These are phyloP conservation scores for Zaprionus vittiger DNA, from an alignment of 1,140 invertebrate genomes.

Conservation along the genomic window DNA sequence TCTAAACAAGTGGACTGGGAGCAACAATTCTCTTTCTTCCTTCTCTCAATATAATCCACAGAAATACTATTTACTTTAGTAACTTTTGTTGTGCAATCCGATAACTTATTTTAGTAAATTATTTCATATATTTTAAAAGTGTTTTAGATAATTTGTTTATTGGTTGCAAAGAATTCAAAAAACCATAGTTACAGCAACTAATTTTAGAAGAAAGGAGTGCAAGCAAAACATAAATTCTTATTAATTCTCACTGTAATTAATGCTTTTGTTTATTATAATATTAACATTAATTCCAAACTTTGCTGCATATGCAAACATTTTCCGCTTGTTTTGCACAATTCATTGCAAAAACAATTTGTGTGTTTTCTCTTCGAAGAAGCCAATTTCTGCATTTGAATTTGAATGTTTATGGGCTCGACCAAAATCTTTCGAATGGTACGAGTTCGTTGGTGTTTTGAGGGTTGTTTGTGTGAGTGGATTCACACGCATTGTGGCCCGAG, in stretches of 20 bases:
- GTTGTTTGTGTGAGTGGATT: conserved; percentile 23
- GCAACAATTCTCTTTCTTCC: too few relatives aligned
- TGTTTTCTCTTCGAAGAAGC: not conserved
- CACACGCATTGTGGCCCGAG: conserved; percentile 41
- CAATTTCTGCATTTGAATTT: conserved; percentile 54
- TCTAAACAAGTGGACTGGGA: too few relatives aligned
- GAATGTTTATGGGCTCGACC: conserved; percentile 28
- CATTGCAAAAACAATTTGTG: not conserved
- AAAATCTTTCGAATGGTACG: conserved; percentile 15
- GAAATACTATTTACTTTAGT: too few relatives aligned
- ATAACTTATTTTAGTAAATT: too few relatives aligned
- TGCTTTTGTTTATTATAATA: not conserved
- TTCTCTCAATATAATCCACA: too few relatives aligned
- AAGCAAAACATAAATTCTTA: too few relatives aligned
- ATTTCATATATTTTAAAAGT: too few relatives aligned
- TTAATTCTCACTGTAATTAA: not conserved
- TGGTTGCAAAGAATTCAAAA: too few relatives aligned
- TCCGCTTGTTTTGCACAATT: not conserved
- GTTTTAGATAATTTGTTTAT: too few relatives aligned
- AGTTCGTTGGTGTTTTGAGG: not conserved
- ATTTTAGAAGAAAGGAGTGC: too few relatives aligned
- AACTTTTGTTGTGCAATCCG: too few relatives aligned
- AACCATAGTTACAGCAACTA: too few relatives aligned
- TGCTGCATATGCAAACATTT: not conserved
- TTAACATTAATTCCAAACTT: not conserved